Evolutionary conservation across 2,113 vertebrate species (phyloP), one percentile per base, ranked within the genome.

Genomic region (Brachyhypopomus gauderio): DNA sequence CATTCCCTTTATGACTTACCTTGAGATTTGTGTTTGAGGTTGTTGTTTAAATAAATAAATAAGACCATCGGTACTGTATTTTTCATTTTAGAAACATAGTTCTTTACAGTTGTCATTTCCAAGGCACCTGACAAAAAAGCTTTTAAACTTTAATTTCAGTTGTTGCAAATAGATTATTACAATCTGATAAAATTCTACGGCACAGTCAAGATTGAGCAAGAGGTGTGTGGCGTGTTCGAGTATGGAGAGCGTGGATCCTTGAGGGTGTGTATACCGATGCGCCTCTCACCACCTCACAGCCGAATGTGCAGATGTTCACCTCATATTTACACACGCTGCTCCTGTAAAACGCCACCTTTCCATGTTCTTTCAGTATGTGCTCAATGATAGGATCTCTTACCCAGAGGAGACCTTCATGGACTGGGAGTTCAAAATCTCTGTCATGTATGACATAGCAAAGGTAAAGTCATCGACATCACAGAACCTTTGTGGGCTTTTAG

Each of bases 141-240:
- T 5, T 30, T 30, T 27, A 12, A 63, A 64, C 62, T 77, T 56
- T 67, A 34, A 80, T 74, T 64, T 48, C 88, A 99, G 98, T 91
- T 99, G 70, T 89, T 96, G 41, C 95, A 94, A 83, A 95, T 98
- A 11, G 97, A 99, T 91, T 99, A 98, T 83, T 96, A 95, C 92
- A 99, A 96, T 90, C 91, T 99, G 84, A 98, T 96, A 25, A 99
- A 99, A 92, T 99, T 99, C 92, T 99, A 99, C 0, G 98, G 98
- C 86, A 99, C 98, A 0, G 95, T 97, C 89, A 97, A 96, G 91
- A 90, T 96, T 52, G 96, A 97, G 19, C 36, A 90, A 14, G 94
- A 90, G 45, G 95, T 96, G 88, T 97, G 96, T 36, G 96, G 92
- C 3, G 97, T 99, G 89, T 94, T 94, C 14, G 98, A 99, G 82